Evolutionary conservation across 1,140 invertebrate species (phyloP).

Genomic region (Atopsyche davidsoni): DNA sequence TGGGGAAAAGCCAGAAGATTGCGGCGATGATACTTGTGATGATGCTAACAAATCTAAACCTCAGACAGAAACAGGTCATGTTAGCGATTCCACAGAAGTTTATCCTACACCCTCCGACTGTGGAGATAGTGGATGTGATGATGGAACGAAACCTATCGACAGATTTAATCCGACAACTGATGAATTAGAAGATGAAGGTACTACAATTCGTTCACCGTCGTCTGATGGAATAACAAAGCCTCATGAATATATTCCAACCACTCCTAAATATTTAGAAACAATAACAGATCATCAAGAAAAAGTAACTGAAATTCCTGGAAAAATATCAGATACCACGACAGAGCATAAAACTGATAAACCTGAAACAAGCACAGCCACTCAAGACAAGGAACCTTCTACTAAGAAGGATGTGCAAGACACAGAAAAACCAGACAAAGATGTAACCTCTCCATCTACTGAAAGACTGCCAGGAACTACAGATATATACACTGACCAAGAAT

Average conservation of each 20-base stretch:
- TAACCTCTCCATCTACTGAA: not conserved
- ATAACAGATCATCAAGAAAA: not conserved
- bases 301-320: constrained; percentile 9
- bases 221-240: not conserved
- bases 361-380: not conserved
- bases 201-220: not conserved
- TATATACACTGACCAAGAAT: not conserved
- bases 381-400: no score
- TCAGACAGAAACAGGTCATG: constrained; percentile 6
- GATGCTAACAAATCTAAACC: not conserved
- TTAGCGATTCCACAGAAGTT: not conserved
- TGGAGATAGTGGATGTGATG: not conserved
- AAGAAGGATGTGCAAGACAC: not conserved
- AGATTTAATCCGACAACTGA: not conserved
- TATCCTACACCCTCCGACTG: constrained; percentile 1
- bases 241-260: not conserved
- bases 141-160: not conserved
- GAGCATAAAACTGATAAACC: not conserved
- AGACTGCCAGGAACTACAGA: not conserved
- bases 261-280: not conserved
- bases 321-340: constrained; percentile 9
- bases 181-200: no score
- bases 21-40: not conserved
- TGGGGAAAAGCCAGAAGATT: not conserved
- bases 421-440: constrained; percentile 11